phyloP scores from a whole-genome alignment of 2,113 vertebrate genomes.

The Dipodomys stephensi region DNA sequence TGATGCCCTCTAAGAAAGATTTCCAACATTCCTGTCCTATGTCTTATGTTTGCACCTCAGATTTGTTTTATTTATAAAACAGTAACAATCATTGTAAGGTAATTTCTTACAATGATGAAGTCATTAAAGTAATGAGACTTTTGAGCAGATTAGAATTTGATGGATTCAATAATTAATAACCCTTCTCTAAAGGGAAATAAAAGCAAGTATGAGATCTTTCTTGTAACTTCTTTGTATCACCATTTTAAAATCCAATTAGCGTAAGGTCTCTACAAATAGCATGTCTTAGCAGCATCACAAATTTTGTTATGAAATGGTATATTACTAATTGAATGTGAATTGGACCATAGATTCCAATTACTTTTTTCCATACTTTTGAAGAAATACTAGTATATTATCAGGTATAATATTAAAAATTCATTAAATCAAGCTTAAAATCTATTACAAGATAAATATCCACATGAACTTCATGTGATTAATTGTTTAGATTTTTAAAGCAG shows the following conservation, averaged over 20 bases:
- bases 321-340: slow-evolving; percentile 74
- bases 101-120: slow-evolving; percentile 24
- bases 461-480: neutral
- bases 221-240: slow-evolving; percentile 61
- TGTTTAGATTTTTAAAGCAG: neutral
- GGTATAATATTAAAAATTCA: slow-evolving; percentile 65
- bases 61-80: slow-evolving; percentile 28
- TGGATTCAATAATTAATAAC: slow-evolving; percentile 32
- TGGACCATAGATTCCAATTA: slow-evolving; percentile 73
- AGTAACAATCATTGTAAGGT: neutral
- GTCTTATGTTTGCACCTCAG: neutral
- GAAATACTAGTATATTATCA: slow-evolving; percentile 44
- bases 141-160: slow-evolving; percentile 37
- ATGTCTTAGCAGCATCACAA: slow-evolving; percentile 46
- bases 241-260: slow-evolving; percentile 69
- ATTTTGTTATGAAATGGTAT: slow-evolving; percentile 52
- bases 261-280: slow-evolving; percentile 45
- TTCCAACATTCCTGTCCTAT: neutral
- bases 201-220: slow-evolving; percentile 36
- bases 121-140: slow-evolving; percentile 5
- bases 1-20: neutral
- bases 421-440: slow-evolving; percentile 59
- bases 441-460: slow-evolving; percentile 39
- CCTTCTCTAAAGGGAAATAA: slow-evolving; percentile 19
- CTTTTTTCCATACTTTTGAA: slow-evolving; percentile 36